A percentile compares a stretch with the other conserved stretches of the same genome.
Evolutionary conservation across 2,797 vertebrate species (phyloP).

Genomic region (Rhabdomys pumilio): DNA sequence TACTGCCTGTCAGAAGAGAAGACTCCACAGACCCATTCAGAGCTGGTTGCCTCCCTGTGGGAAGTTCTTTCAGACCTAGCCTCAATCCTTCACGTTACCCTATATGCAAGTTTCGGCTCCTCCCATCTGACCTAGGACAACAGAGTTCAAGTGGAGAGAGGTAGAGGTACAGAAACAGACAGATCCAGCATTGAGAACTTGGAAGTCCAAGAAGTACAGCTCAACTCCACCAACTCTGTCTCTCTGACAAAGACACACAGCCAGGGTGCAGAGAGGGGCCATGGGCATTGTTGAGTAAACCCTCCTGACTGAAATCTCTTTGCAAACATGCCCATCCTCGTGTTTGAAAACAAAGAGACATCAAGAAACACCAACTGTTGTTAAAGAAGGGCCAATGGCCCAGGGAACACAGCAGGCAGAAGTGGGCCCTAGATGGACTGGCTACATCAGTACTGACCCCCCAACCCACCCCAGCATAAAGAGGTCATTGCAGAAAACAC

Average conservation of each 20-base stretch:
- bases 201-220: not conserved
- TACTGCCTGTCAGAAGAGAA: not conserved
- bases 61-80: constrained; percentile 42
- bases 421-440: not conserved
- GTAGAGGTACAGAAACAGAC: constrained; percentile 1
- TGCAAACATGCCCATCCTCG: not conserved
- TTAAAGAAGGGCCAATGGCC: not conserved
- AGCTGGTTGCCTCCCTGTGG: not conserved
- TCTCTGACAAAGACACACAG: not conserved
- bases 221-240: not conserved
- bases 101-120: not conserved
- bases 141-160: not conserved
- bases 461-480: constrained; percentile 55
- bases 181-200: not conserved
- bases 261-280: not conserved
- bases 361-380: constrained; percentile 41
- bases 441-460: constrained; percentile 36
- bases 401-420: constrained; percentile 32
- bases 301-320: not conserved
- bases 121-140: not conserved
- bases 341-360: constrained; percentile 49
- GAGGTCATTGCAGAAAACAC: constrained; percentile 80
- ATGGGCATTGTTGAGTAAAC: not conserved
- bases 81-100: not conserved
- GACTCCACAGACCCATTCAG: not conserved